Evolutionary conservation across 2,888 invertebrate genomes (phyloP).

Genomic region (Heliconius cydno): DNA sequence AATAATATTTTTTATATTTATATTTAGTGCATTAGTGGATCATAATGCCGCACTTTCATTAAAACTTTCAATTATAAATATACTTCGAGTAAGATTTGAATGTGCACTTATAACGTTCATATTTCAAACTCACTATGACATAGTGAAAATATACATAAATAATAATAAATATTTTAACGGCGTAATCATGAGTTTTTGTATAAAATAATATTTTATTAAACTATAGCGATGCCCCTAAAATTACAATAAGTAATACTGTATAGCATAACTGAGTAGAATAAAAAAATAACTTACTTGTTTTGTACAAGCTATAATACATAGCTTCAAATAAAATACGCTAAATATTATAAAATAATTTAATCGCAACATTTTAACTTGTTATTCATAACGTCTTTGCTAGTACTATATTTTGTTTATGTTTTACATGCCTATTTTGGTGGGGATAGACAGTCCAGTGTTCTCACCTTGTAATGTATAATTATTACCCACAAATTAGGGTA

Average conservation of each 20-base stretch:
- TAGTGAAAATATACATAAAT: no score
- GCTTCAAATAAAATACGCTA: neutral
- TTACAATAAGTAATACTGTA: neutral
- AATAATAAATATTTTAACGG: no score
- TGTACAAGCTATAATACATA: neutral
- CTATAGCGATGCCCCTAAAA: no score
- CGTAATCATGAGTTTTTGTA: no score
- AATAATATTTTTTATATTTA: neutral
- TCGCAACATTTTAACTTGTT: neutral
- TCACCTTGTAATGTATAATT: neutral
- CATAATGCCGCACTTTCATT: neutral
- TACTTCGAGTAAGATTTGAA: no score
- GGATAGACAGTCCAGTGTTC: neutral
- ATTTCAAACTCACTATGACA: no score
- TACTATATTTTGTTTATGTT: neutral
- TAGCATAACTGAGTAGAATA: neutral
- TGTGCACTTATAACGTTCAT: no score
- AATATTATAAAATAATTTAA: neutral
- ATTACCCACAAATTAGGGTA: slow-evolving; percentile 16
- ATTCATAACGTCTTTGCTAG: neutral
- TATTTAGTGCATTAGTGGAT: neutral
- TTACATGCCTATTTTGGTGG: neutral
- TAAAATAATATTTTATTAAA: no score
- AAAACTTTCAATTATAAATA: no score
- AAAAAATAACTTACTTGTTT: slow-evolving; percentile 1